Conservation (phyloP, 1,140 invertebrate species). For the Cyclina sinensis region DNA sequence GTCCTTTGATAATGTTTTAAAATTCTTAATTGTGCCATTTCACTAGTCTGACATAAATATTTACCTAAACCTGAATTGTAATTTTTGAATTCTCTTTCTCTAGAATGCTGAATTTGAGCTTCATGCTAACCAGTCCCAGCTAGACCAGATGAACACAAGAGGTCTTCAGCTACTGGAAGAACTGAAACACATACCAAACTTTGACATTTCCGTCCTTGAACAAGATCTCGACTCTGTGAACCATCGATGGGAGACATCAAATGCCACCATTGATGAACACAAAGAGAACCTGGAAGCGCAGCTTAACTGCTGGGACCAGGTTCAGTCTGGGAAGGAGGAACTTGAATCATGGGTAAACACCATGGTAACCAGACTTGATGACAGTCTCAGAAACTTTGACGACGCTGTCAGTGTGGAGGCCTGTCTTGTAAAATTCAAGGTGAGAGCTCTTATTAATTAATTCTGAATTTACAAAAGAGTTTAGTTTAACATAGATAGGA, state of each 20-base stretch:
- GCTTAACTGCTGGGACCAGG: constrained; percentile 96
- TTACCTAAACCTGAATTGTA: too few relatives aligned
- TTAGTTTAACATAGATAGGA: too few relatives aligned
- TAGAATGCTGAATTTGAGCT: constrained; percentile 86
- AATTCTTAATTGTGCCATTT: too few relatives aligned
- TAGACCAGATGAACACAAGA: constrained; percentile 84
- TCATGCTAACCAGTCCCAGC: constrained; percentile 81
- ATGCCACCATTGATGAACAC: constrained; percentile 88
- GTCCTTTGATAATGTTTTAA: too few relatives aligned
- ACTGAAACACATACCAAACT: constrained; percentile 90
- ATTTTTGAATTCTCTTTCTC: too few relatives aligned
- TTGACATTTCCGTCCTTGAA: constrained; percentile 88
- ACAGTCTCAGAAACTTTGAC: constrained; percentile 91
- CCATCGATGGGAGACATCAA: constrained; percentile 92
- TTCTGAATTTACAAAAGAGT: too few relatives aligned
- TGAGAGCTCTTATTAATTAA: too few relatives aligned
- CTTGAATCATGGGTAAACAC: constrained; percentile 94
- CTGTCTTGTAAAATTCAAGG: constrained; percentile 93
- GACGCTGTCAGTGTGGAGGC: constrained; percentile 93
- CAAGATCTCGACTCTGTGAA: constrained; percentile 84
- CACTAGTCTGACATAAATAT: too few relatives aligned
- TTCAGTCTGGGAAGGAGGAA: constrained; percentile 94
- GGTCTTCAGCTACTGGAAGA: constrained; percentile 84
- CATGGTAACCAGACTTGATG: constrained; percentile 92
- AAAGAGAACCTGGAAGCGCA: constrained; percentile 93